Evolutionary conservation across 2,888 invertebrate species (phyloP), one percentile per base, ranked within the genome.

Genomic region (Ariolimax columbianus): DNA sequence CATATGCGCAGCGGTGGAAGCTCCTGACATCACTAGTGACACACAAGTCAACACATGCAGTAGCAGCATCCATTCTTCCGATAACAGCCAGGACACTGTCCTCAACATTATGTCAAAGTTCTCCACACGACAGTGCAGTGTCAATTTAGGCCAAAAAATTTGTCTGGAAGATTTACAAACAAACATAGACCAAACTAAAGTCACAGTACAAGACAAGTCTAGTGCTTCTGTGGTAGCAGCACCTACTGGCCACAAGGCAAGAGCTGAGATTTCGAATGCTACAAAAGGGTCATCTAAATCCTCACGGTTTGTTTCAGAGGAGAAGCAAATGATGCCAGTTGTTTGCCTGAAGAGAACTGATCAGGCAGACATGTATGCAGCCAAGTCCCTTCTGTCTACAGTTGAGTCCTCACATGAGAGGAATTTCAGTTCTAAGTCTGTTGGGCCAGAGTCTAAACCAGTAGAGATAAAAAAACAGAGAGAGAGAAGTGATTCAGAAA

Each of bases 91-190:
- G 33, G 40, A 36, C 26, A 19, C 1, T 30, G n/a, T 73, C n/a
- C 72, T 36, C 0, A 40, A 33, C 19, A 55, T 82, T 63, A 30
- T 75, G 7, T 38, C 82, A 33, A 82, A 82, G 30, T 82, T 82
- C 51, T 83, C 77, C n/a, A 84, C 75, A 1, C 78, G 83, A 40
- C 43, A 66, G 36, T 86, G 86, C 63, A 85, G 72, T 63, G 87
- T 87, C 6, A 83, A 86, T 40, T 83, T 87, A 4, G 87, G 87
- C 30, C 36, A 75, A 33, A 82, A 86, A 36, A 33, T 87, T 7
- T 43, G 82, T 33, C 72, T 70, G 1, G 79, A 40, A 30, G 43
- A 59, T n/a, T 79, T 79, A 23, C 40, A 38, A 38, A n/a, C 51
- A 51, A 51, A 51, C 17, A 33, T 3, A 14, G 33, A 75, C 19